These are phyloP conservation scores for Eilema sororculum DNA, from an alignment of 2,888 invertebrate genomes.

Conservation along the genomic window DNA sequence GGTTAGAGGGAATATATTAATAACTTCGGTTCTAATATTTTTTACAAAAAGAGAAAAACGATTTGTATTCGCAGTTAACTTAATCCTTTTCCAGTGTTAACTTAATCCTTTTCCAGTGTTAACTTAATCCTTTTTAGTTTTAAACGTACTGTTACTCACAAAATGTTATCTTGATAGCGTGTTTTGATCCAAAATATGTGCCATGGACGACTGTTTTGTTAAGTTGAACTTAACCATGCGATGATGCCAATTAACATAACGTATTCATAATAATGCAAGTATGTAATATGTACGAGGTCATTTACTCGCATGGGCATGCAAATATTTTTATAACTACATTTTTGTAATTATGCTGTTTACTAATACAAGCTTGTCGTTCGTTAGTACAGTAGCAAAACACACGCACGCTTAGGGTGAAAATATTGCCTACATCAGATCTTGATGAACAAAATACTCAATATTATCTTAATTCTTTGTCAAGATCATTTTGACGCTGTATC, in stretches of 20 bases:
- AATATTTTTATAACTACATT: conserved; percentile 6
- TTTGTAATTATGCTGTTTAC: neutral
- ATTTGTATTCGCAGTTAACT: neutral
- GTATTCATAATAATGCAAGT: conserved; percentile 16
- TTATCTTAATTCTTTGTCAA: too few relatives aligned
- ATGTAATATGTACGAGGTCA: conserved; percentile 14
- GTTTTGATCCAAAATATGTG: conserved; percentile 14
- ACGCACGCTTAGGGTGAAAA: neutral
- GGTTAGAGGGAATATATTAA: too few relatives aligned
- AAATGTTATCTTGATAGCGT: conserved; percentile 2
- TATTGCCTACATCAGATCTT: too few relatives aligned
- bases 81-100: too few relatives aligned
- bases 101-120: neutral
- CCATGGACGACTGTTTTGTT: conserved; percentile 16
- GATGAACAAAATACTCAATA: too few relatives aligned
- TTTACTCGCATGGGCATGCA: conserved; percentile 8
- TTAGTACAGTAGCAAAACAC: neutral
- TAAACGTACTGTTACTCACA: neutral
- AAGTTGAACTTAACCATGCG: conserved; percentile 14
- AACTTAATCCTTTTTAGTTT: neutral
- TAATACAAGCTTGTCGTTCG: neutral
- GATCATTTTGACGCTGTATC: too few relatives aligned
- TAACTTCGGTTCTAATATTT: too few relatives aligned
- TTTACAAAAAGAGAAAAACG: too few relatives aligned
- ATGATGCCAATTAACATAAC: conserved; percentile 23